Evolutionary conservation across 2,888 invertebrate species (phyloP), one percentile per base, ranked within the genome.

Genomic region (Taenaris catops): DNA sequence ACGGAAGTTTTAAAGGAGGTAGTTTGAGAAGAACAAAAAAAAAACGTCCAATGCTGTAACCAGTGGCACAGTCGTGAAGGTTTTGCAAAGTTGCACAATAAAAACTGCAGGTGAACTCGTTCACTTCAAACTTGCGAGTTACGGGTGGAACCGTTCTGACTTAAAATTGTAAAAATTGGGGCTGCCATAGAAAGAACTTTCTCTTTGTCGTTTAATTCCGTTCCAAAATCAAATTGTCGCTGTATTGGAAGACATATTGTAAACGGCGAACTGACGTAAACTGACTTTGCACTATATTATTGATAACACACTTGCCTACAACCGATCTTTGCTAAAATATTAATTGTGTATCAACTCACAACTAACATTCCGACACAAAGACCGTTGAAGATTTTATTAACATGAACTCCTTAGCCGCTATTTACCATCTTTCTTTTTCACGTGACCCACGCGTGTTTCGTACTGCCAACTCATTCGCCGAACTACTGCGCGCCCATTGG

Each of bases 91-190:
- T 48, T 48, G 43, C 31, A 48, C 40, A 48, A 45, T 48, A 48
- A 48, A 47, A 48, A 43, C 34, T 42, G 40, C 47, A 48, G 45
- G 45, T 48, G 38, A 48, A 45, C 45, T 47, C 26, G 47, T 38
- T 38, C 40, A 46, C 46, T 46, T 36, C 34, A 38, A 41, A 46
- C 38, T 46, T 38, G 8, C 14, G 33, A 47, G 44, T 43, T 40
- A 40, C 35, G 24, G 32, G 38, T 45, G 41, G 38, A 41, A 45
- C 36, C 14, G 38, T 46, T 44, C 46, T 26, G 47, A 36, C 44
- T 48, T 41, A 40, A 45, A 43, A 48, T 48, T 48, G 45, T 48
- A 45, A 48, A 48, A 48, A 45, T 48, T 48, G 32, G 34, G 14
- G 28, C 38, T 28, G 11, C 36, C 12, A 25, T 31, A 36, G 27